Base-by-base conservation (phyloP, 92 coral and sea anemone genomes). In the Parazoanthus swiftii region DNA sequence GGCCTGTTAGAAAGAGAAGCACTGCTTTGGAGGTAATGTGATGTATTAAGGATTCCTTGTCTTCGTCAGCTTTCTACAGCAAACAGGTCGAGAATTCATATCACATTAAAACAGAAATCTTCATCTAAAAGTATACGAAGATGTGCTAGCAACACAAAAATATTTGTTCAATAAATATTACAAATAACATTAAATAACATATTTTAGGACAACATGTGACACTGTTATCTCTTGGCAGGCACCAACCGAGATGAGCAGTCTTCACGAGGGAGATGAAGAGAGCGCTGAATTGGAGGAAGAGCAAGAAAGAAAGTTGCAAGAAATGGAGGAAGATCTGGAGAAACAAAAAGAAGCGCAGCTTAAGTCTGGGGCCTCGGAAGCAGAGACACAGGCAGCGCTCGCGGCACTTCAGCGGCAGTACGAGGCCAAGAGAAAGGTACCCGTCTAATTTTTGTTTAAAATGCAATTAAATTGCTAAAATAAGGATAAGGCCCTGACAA, bases 391-490 rank as follows among this genome's bases (percentile, higher is more conserved):
- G 81, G 92, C 93, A 1, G 98, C 98, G 1, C 75, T 97, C 90
- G 93, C 91, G 23, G 89, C 89, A 76, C 82, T 97, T 38, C 96
- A 95, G 76, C 89, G 89, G 58, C 99, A 97, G 73, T 98, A 97
- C n/a, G 99, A 95, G 25, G 95, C 98, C 2, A 97, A 92, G 88
- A 94, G 92, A 88, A 86, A 88, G 94, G 99, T 97, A 92, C 70
- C 77, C 33, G 33, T 29, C 33, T 29, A 29, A 29, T 29, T 29
- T 29, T 29, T 29, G 33, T 29, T 29, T 29, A 29, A 29, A 29
- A 29, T 29, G 33, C 33, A 29, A 29, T 29, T 29, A 29, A 29
- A 29, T 29, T 29, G 33, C 33, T 29, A 29, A 29, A 29, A 29
- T 29, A 29, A 29, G 33, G 33, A 29, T 29, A 29, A 29, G 33